Conservation (phyloP, 2,797 vertebrate genomes). For the Taenioides sp. region DNA sequence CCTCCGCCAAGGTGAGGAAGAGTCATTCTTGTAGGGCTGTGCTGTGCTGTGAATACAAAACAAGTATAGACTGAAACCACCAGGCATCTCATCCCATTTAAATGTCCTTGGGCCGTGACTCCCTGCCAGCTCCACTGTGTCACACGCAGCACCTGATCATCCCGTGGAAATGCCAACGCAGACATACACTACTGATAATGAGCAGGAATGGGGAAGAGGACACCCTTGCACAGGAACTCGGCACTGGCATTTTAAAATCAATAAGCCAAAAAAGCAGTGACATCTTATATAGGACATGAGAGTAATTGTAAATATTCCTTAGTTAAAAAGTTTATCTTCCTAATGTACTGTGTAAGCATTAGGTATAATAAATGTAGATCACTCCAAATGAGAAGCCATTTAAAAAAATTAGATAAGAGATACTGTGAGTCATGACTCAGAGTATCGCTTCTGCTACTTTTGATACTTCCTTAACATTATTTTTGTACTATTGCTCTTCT, state of each 20-base stretch:
- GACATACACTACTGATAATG: conserved; percentile 25
- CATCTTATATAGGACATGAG: too few relatives aligned
- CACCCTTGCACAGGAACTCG: too few relatives aligned
- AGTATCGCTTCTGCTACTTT: too few relatives aligned
- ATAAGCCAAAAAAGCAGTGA: too few relatives aligned
- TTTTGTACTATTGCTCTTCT: too few relatives aligned
- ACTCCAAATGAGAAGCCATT: not conserved
- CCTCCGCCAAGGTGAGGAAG: conserved; percentile 92
- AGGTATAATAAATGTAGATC: not conserved
- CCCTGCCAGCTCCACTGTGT: conserved; percentile 13
- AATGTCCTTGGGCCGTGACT: conserved; percentile 36
- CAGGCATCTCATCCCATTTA: conserved; percentile 13
- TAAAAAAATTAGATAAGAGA: too few relatives aligned
- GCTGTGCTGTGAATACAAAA: conserved; percentile 14
- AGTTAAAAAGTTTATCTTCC: not conserved
- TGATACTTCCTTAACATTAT: too few relatives aligned
- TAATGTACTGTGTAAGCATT: not conserved
- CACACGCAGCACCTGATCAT: conserved; percentile 28
- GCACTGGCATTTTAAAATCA: too few relatives aligned
- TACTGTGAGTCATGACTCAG: too few relatives aligned
- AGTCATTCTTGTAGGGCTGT: not conserved
- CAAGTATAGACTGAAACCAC: conserved; percentile 11
- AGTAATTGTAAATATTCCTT: not conserved
- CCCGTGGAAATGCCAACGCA: conserved; percentile 26
- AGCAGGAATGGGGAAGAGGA: conserved; percentile 18